Conservation (phyloP, 2,888 invertebrate species). For the Lathronympha strigana region DNA sequence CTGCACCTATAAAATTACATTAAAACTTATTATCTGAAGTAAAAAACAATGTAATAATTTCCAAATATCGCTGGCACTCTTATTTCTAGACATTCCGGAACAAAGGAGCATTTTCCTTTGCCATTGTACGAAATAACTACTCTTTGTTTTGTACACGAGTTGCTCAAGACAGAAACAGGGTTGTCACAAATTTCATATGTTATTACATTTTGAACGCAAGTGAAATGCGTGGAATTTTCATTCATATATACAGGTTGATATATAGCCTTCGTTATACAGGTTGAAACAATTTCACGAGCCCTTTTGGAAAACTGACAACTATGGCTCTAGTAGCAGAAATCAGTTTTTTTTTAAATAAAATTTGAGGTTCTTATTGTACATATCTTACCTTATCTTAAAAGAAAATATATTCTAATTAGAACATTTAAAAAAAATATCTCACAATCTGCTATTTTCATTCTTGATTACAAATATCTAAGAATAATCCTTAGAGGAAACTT, state of each 20-base stretch:
- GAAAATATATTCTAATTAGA: no score
- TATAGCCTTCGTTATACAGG: no score
- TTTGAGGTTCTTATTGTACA: no score
- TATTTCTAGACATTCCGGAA: conserved; percentile 24
- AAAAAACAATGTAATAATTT: conserved; percentile 10
- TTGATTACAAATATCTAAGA: no score
- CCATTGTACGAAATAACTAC: conserved; percentile 42
- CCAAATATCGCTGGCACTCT: conserved; percentile 4
- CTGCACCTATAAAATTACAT: not conserved
- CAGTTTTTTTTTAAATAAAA: no score
- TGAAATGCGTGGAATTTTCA: not conserved
- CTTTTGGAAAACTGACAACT: no score
- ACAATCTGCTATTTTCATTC: no score
- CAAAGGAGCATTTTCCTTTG: conserved; percentile 38
- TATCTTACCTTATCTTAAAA: no score
- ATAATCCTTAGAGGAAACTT: no score
- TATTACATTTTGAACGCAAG: not conserved
- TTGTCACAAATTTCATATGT: conserved; percentile 15
- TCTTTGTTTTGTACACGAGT: conserved; percentile 41
- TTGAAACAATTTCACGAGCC: no score
- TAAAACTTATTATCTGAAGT: not conserved
- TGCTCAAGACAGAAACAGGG: conserved; percentile 33
- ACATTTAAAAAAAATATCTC: no score
- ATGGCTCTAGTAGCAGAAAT: no score
- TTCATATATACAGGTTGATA: not conserved